Evolutionary conservation across 1,140 invertebrate genomes (phyloP).

Genomic region (Apis cerana): DNA sequence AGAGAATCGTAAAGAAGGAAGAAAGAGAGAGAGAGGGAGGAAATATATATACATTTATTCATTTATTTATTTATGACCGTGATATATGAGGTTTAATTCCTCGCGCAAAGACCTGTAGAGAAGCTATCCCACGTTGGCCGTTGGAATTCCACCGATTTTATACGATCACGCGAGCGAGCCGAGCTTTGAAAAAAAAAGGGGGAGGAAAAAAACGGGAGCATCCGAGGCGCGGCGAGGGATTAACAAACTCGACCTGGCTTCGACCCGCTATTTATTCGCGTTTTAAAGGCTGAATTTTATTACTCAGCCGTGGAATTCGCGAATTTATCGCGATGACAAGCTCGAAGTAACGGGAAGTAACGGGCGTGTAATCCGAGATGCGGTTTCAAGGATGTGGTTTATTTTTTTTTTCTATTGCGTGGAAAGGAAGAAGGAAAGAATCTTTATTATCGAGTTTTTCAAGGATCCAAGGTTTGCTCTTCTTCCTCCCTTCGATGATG

Average conservation of each 20-base stretch:
- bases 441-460: too few relatives aligned
- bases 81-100: conserved; percentile 8
- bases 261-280: not conserved
- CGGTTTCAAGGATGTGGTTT: too few relatives aligned
- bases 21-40: not conserved
- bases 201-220: not conserved
- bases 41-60: too few relatives aligned
- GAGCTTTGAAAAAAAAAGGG: not conserved
- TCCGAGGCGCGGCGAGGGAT: not conserved
- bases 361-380: too few relatives aligned
- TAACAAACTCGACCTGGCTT: not conserved
- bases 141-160: not conserved
- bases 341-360: not conserved
- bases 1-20: conserved; percentile 17
- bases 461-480: too few relatives aligned
- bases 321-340: not conserved
- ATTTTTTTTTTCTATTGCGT: too few relatives aligned
- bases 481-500: too few relatives aligned
- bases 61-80: conserved; percentile 30
- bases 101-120: not conserved
- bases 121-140: not conserved
- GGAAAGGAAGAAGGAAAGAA: too few relatives aligned
- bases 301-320: not conserved
- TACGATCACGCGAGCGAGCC: not conserved
- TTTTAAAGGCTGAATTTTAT: not conserved